Conservation (phyloP, 2,113 vertebrate genomes). For the Microcebus murinus region DNA sequence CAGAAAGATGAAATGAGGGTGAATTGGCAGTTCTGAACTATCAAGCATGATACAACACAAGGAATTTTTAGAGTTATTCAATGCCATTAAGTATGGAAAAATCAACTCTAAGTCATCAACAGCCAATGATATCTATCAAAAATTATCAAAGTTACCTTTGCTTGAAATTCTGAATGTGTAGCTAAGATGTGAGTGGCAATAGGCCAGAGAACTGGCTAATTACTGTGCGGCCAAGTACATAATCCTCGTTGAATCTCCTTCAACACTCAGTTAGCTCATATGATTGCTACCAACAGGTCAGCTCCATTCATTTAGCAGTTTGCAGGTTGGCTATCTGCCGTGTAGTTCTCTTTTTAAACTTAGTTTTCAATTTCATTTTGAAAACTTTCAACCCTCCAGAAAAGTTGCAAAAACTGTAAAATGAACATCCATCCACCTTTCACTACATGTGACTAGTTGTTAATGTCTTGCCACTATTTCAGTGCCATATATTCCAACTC, state of each 20-base stretch:
- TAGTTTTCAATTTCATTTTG: constrained; percentile 25
- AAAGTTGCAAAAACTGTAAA: constrained; percentile 4
- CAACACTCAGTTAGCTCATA: not conserved
- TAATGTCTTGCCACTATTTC: constrained; percentile 38
- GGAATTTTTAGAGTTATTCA: not conserved
- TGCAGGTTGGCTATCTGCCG: not conserved
- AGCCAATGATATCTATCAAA: not conserved
- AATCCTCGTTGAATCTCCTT: not conserved
- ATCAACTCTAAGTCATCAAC: not conserved
- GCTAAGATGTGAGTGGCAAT: not conserved
- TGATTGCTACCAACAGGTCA: not conserved
- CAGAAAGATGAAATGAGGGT: not conserved
- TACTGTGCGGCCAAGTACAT: no score
- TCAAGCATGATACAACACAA: not conserved
- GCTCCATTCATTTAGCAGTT: not conserved
- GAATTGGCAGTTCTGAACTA: not conserved
- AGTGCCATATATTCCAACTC: not conserved
- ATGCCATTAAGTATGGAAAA: not conserved
- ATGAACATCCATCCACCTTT: not conserved
- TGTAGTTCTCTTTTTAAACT: not conserved
- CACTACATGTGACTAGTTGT: not conserved
- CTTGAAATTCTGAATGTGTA: not conserved
- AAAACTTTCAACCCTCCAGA: constrained; percentile 19
- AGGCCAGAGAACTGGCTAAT: not conserved
- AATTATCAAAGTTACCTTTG: not conserved